These are phyloP conservation scores for Junco hyemalis DNA, from an alignment of 2,113 vertebrate genomes.

Conservation along the genomic window DNA sequence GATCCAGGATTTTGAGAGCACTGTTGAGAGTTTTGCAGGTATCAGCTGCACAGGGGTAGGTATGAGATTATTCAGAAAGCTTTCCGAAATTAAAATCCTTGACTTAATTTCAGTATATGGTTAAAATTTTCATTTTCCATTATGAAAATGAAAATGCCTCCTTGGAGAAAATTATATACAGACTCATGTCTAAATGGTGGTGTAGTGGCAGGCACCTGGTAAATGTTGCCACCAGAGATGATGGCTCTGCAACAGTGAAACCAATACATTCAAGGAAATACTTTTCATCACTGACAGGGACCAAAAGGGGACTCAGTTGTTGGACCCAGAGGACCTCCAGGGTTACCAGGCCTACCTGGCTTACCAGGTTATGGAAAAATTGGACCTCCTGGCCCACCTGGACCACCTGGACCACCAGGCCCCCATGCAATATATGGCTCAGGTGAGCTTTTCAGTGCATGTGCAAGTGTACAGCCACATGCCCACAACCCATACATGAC, in stretches of 20 bases:
- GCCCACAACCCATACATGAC: background rate
- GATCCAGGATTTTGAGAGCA: background rate
- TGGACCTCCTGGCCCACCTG: constrained; percentile 84
- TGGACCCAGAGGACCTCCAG: constrained; percentile 85
- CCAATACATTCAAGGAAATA: background rate
- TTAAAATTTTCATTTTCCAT: background rate
- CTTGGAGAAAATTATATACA: background rate
- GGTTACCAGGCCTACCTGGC: constrained; percentile 85
- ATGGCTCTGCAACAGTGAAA: background rate
- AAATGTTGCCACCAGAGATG: background rate
- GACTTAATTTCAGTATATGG: background rate
- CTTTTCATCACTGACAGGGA: constrained; percentile 75
- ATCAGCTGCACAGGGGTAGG: background rate
- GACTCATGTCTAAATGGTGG: background rate
- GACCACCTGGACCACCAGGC: constrained; percentile 74
- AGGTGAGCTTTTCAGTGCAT: constrained; percentile 63
- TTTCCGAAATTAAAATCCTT: background rate
- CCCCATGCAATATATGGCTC: constrained; percentile 76
- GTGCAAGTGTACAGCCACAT: fast-evolving
- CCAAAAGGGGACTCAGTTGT: constrained; percentile 87
- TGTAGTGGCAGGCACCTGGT: background rate
- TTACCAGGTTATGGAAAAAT: constrained; percentile 84
- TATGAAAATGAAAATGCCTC: background rate
- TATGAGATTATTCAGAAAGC: background rate
- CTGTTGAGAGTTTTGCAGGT: background rate